Evolutionary conservation across 1,140 invertebrate species (phyloP), one percentile per base, ranked within the genome.

Genomic region (Plectus sambesii): DNA sequence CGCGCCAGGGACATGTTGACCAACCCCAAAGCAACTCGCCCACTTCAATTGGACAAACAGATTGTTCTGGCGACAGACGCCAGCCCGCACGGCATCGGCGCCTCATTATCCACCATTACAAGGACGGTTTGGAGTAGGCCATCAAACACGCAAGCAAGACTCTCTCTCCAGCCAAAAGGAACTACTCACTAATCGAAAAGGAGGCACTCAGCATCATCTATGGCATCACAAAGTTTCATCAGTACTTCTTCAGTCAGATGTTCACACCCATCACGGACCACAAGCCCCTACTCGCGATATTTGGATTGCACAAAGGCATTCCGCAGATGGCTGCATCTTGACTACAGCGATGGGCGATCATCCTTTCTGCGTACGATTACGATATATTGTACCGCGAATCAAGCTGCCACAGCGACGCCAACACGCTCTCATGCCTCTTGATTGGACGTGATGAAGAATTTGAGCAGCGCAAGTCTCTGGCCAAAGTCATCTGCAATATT

Each of bases 351-450:
- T n/a, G n/a, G n/a, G n/a, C n/a, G n/a, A n/a, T n/a, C n/a, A n/a
- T n/a, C n/a, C n/a, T n/a, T n/a, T n/a, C n/a, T n/a, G n/a, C n/a
- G n/a, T n/a, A n/a, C n/a, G n/a, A n/a, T n/a, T n/a, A n/a, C n/a
- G n/a, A n/a, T n/a, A 80, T 53, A 73, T 78, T 25, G 83, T n/a
- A n/a, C n/a, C n/a, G n/a, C n/a, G n/a, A n/a, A n/a, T n/a, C n/a
- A 87, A 68, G 71, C 87, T 30, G 87, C 79, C 69, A 75, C 83
- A 26, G 82, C 87, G 55, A 85, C 83, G 9, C 80, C 81, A 53
- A 72, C 85, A 8, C 77, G 85, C 63, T 82, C 84, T 70, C 70
- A 82, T 54, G 81, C n/a, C n/a, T n/a, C n/a, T n/a, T n/a, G n/a
- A n/a, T n/a, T n/a, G n/a, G n/a, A n/a, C n/a, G n/a, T n/a, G n/a